Percentiles rank a stretch among this genome's conserved stretches.
phyloP scores from a whole-genome alignment of 2,797 vertebrate genomes.

The Centropyge bicolor region DNA sequence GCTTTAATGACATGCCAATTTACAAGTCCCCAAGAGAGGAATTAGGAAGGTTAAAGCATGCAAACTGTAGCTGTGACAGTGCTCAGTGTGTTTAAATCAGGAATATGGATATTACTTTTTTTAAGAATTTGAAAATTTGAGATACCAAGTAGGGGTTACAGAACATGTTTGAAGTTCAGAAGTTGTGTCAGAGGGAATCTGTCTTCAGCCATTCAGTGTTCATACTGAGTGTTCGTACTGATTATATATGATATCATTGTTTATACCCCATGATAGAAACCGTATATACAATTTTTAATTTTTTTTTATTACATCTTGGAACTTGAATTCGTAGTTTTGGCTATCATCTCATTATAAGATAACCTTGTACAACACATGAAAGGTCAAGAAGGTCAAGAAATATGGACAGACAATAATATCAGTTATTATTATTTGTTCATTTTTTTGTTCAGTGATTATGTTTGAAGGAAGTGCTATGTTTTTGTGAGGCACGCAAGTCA shows the following conservation, averaged over 20 bases:
- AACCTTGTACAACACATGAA: too few species aligned
- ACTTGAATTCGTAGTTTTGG: too few species aligned
- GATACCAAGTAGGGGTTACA: not conserved
- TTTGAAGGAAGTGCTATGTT: not conserved
- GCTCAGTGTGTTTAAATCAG: constrained; percentile 29
- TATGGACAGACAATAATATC: not conserved
- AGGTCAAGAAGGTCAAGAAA: not conserved
- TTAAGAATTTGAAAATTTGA: not conserved
- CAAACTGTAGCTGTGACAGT: constrained; percentile 33
- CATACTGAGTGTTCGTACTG: not conserved
- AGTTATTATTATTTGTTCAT: not conserved
- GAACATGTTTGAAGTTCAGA: constrained; percentile 9
- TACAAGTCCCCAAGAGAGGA: constrained; percentile 60
- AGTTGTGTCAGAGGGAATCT: not conserved
- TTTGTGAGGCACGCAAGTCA: not conserved
- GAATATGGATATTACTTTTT: not conserved
- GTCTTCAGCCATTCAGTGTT: not conserved
- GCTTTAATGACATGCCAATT: constrained; percentile 64
- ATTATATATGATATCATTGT: not conserved
- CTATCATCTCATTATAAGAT: too few species aligned
- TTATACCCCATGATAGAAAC: not conserved
- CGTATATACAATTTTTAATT: not conserved
- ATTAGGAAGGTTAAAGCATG: constrained; percentile 53
- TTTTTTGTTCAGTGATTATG: not conserved
- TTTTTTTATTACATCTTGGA: not conserved